Base-by-base conservation (phyloP, 2,888 invertebrate species). In the Euproctis similis region DNA sequence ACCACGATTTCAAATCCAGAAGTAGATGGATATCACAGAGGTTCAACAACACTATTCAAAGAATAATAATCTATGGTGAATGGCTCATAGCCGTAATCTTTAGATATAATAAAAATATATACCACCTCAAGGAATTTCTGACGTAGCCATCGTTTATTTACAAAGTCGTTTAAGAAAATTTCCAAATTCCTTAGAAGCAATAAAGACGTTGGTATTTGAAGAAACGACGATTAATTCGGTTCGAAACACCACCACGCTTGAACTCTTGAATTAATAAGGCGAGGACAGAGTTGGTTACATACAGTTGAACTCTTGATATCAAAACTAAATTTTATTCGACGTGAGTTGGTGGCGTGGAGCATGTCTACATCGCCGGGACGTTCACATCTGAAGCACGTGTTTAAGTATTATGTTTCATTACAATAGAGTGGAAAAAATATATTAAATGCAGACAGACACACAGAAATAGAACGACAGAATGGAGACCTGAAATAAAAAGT, bases 141-240 rank as follows among this genome's bases (percentile, higher is more conserved):
- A n/a, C n/a, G n/a, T n/a, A n/a, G n/a, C n/a, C n/a, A n/a, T n/a
- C n/a, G n/a, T n/a, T n/a, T n/a, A n/a, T n/a, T n/a, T n/a, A n/a
- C n/a, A n/a, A n/a, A n/a, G n/a, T n/a, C n/a, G n/a, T n/a, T n/a
- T n/a, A n/a, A n/a, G n/a, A n/a, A n/a, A n/a, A n/a, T n/a, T n/a
- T n/a, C n/a, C n/a, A n/a, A n/a, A n/a, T n/a, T n/a, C n/a, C n/a
- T n/a, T n/a, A 8, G 19, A 12, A 34, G 63, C 64, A 70, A 64
- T 77, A 75, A 69, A 75, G 71, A 74, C 74, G 69, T 59, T 70
- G 68, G 65, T 51, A 71, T 64, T 53, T 43, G 32, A 52, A 58
- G 58, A 56, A 65, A 66, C 46, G 55, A 60, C 55, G 57, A 63
- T 67, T 59, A 64, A 54, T 48, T 50, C 53, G 35, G 18, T 20